Evolutionary conservation across 1,140 invertebrate species (phyloP), one percentile per base, ranked within the genome.

Genomic region (Caenorhabditis inopinata): DNA sequence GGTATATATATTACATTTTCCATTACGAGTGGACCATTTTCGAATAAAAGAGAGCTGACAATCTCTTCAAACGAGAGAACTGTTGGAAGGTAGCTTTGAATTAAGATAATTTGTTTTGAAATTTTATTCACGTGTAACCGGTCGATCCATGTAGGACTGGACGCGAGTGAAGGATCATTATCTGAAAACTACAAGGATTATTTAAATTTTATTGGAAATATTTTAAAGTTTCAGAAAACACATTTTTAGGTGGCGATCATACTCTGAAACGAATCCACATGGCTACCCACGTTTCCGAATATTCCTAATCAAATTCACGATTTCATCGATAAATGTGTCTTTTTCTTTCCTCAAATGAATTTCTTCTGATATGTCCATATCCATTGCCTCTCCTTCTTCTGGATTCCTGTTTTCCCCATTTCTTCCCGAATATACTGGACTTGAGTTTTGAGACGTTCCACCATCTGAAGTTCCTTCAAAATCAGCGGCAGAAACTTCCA

Each of bases 71-170:
- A 12, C 38, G 25, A 21, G 6, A 68, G 25, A 21, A 68, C 29
- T 12, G 6, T 6, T 68, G 58, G 58, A 3, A 32, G 58, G 38
- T 68, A 68, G 11, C 21, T 68, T 21, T 68, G 58, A 38, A 68
- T 5, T 32, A 68, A 21, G 21, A 68, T 38, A n/a, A 68, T 16
- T 11, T 68, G 32, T 21, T 38, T 68, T 18, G 58, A 21, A 5
- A 42, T 38, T 18, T 38, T 68, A 4, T 68, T 32, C 32, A 68
- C 32, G 5, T 3, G 32, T 68, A 68, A 38, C 7, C 25, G 25
- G n/a, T 68, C 58, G 58, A 68, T 68, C 58, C 58, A 68, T 21
- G 58, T 68, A 7, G 58, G 58, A 21, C n/a, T 18, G 2, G 58
- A 68, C 2, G 58, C 35, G 0, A 68, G 14, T 0, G 58, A 38